Conservation (phyloP, 2,888 invertebrate genomes). For the Thymelicus lineola region DNA sequence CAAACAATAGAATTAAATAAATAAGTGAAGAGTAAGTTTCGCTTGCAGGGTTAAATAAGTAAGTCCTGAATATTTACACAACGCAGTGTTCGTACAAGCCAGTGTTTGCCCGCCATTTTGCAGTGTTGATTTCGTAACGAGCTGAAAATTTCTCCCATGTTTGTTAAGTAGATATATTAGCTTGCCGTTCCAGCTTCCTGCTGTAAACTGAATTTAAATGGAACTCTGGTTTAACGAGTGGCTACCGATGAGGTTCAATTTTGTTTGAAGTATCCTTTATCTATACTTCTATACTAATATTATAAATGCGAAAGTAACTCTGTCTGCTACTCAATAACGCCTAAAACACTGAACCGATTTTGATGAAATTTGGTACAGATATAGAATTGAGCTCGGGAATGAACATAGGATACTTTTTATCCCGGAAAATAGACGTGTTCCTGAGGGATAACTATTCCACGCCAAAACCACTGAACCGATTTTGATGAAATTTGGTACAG, state of each 20-base stretch:
- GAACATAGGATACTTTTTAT: no score
- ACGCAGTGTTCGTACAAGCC: constrained; percentile 37
- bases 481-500: no score
- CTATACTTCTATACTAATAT: no score
- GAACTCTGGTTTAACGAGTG: neutral
- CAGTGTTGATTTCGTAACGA: constrained; percentile 55
- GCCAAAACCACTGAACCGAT: no score
- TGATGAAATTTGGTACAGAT: no score
- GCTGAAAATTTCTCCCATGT: constrained; percentile 50
- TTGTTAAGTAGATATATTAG: constrained; percentile 41
- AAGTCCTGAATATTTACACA: neutral
- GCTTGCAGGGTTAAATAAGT: neutral
- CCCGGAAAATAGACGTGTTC: no score
- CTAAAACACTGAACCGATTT: no score
- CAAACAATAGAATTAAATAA: no score
- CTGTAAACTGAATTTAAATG: constrained; percentile 10
- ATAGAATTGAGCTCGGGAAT: no score
- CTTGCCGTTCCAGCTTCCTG: neutral
- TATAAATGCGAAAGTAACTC: no score
- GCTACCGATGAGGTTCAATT: neutral
- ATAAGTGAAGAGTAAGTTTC: neutral
- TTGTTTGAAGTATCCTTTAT: neutral
- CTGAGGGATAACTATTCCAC: no score
- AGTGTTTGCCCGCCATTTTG: constrained; percentile 48
- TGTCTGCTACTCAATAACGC: no score